Percentiles rank a stretch among this genome's conserved stretches.
Evolutionary conservation across 2,888 invertebrate species (phyloP).

Genomic region (Dione vanillae): DNA sequence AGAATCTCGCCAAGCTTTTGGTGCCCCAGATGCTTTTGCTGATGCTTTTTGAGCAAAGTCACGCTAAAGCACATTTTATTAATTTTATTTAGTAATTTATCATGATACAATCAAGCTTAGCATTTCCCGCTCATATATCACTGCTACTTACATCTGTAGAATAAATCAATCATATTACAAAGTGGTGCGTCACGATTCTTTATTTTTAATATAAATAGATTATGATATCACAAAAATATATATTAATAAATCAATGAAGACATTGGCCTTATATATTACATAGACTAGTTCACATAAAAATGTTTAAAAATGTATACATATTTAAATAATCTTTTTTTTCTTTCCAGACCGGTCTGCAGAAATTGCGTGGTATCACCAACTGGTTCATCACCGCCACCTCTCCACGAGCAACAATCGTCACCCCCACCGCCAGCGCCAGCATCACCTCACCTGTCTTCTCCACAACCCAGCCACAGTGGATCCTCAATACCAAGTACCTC

Average conservation of each 20-base stretch:
- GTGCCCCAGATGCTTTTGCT: not conserved
- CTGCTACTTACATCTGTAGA: conserved; percentile 17
- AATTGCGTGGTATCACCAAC: conserved; percentile 89
- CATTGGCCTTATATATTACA: not conserved
- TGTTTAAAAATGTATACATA: not conserved
- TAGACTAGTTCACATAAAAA: too few relatives aligned
- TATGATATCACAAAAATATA: not conserved
- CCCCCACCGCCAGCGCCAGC: conserved; percentile 73
- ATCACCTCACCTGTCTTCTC: conserved; percentile 67
- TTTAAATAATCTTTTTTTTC: conserved; percentile 39
- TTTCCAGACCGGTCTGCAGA: conserved; percentile 90
- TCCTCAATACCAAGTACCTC: conserved; percentile 72
- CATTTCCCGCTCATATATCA: conserved; percentile 28
- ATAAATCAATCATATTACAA: conserved; percentile 29
- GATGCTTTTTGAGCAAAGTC: not conserved
- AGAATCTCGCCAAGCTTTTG: not conserved
- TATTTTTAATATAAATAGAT: conserved; percentile 18
- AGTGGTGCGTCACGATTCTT: conserved; percentile 23
- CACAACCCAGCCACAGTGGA: conserved; percentile 74
- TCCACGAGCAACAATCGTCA: conserved; percentile 67
- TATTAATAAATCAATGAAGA: not conserved
- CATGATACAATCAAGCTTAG: conserved; percentile 8
- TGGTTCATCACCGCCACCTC: conserved; percentile 74
- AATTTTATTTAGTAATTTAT: conserved; percentile 21
- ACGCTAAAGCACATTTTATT: not conserved